Evolutionary conservation across 2,113 vertebrate genomes (phyloP).

Genomic region (Hemiscyllium ocellatum): DNA sequence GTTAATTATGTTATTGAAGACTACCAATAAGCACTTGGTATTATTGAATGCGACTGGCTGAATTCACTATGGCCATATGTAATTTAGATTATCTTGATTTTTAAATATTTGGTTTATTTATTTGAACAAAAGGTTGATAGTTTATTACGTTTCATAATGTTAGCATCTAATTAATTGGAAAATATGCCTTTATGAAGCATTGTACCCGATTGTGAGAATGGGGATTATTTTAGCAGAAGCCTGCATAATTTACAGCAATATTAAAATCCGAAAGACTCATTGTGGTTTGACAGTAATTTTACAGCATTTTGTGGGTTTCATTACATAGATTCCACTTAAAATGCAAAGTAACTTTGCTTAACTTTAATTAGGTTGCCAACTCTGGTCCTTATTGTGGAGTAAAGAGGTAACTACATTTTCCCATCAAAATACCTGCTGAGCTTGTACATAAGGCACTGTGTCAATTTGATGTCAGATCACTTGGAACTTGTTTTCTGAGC

Average conservation of each 20-base stretch:
- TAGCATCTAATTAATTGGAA: background rate
- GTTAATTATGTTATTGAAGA: background rate
- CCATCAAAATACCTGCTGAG: no score
- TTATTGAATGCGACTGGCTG: background rate
- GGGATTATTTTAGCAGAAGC: background rate
- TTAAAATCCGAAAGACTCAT: background rate
- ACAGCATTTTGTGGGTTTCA: background rate
- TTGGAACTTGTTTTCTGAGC: no score
- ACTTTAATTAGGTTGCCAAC: background rate
- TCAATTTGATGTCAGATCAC: no score
- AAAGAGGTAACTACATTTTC: no score
- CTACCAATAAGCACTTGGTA: background rate
- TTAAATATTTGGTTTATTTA: background rate
- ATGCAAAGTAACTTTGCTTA: background rate
- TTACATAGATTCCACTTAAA: background rate
- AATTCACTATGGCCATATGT: background rate
- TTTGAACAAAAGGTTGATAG: background rate
- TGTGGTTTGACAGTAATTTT: background rate
- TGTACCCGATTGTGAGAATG: background rate
- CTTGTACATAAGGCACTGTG: no score
- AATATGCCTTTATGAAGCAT: background rate
- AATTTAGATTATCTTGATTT: background rate
- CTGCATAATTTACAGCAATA: background rate
- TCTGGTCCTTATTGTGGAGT: background rate
- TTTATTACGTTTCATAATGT: background rate